These are phyloP conservation scores for Sapajus apella DNA, from an alignment of 2,113 vertebrate species.

Conservation along the genomic window DNA sequence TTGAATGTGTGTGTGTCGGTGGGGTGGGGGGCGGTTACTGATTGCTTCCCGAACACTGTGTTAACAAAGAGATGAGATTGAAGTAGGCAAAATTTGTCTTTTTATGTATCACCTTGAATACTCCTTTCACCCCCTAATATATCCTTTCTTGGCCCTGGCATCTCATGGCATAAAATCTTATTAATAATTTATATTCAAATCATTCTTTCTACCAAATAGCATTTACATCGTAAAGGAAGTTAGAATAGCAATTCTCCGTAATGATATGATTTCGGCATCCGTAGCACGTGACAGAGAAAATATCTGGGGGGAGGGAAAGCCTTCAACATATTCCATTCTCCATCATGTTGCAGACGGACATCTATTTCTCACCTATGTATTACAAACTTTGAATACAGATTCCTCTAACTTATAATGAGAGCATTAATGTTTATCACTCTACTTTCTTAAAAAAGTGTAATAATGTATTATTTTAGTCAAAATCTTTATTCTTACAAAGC, in stretches of 20 bases:
- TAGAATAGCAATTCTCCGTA: neutral
- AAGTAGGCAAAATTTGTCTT: neutral
- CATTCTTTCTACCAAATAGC: neutral
- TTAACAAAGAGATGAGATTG: neutral
- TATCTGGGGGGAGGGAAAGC: neutral
- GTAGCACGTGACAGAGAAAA: neutral
- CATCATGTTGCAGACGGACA: neutral
- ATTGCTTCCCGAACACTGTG: neutral
- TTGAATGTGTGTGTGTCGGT: neutral
- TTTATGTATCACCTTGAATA: neutral
- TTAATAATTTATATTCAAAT: neutral
- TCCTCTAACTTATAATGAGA: neutral
- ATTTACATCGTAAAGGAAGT: constrained; percentile 13
- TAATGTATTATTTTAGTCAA: neutral
- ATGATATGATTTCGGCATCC: neutral
- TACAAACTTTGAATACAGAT: neutral
- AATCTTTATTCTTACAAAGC: neutral
- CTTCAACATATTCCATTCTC: neutral
- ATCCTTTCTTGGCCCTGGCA: neutral
- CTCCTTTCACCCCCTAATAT: neutral
- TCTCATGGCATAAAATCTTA: neutral
- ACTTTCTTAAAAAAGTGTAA: neutral
- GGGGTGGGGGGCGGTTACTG: neutral
- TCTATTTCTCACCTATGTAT: neutral
- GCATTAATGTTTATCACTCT: neutral